Base-by-base conservation (phyloP, 2,888 invertebrate genomes). In the Aleiodes leptofemur region DNA sequence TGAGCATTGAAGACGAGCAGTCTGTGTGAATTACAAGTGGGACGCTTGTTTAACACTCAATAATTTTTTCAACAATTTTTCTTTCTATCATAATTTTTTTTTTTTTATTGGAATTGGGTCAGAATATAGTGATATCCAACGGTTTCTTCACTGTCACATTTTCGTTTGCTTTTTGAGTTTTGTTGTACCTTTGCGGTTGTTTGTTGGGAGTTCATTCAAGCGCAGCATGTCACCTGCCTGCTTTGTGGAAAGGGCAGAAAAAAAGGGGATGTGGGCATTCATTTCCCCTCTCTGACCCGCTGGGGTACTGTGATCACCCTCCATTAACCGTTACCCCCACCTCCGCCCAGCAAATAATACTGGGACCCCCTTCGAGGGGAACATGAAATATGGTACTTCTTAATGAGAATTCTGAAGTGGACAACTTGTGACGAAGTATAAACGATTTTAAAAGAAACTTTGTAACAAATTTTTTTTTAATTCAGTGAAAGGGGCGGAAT, bases 11-110 rank as follows among this genome's bases (percentile, higher is more conserved):
- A 69, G 69, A 55, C 69, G 69, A 69, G 55, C 69, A 43, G 11
- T 61, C 48, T 57, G 64, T 72, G 64, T 34, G 48, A 72, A 72
- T 72, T 72, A 64, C 66, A 55, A 66, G 64, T 72, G 53, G 53
- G 38, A 14, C 43, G 57, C 64, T 59, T 71, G 57, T 57, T 71
- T 71, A 71, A 48, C 59, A 64, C 48, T 64, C 64, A 43, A 64
- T 43, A 9, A 43, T 16, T 64, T 69, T 61, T 64, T 66, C 13
- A 6, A n/a, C 50, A 14, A 14, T 57, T 16, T 43, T 38, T 13
- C 13, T 31, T 14, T 31, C 11, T 43, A 43, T 43, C 9, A 4
- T 43, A 43, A 43, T 9, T 8, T 57, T 51, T 64, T 70, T 56
- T 57, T 13, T 53, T 29, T 13, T 8, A 34, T 53, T 9, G 38